These are phyloP conservation scores for Ceratosolen solmsi DNA, from an alignment of 1,140 invertebrate species.

Conservation along the genomic window DNA sequence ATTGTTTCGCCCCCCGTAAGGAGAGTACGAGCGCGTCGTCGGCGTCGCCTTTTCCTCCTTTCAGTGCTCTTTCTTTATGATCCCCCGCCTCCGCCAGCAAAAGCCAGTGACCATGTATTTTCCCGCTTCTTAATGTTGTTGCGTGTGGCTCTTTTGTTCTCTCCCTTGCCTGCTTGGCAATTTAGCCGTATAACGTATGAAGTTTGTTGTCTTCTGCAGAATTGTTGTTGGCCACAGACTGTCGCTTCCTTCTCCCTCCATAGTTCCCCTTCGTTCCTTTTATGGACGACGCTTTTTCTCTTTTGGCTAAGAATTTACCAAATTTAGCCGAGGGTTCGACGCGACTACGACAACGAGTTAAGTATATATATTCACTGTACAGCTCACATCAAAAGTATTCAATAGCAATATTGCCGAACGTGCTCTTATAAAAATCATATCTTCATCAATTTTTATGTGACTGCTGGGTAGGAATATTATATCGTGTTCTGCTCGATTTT, in stretches of 20 bases:
- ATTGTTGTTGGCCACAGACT: conserved; percentile 49
- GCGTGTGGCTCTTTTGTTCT: conserved; percentile 56
- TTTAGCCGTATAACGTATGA: conserved; percentile 59
- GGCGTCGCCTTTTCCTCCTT: conserved; percentile 30
- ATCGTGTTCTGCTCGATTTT: no score
- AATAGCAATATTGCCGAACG: no score
- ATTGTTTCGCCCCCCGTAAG: conserved; percentile 26
- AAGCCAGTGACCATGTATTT: conserved; percentile 56
- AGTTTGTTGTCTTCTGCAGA: conserved; percentile 59
- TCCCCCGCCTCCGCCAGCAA: conserved; percentile 19
- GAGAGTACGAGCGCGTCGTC: not conserved
- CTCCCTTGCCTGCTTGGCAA: conserved; percentile 51
- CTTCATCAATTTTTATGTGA: no score
- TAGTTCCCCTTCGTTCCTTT: not conserved
- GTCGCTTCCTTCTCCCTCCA: conserved; percentile 4
- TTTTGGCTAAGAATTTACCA: not conserved
- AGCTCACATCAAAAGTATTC: not conserved
- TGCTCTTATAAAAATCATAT: no score
- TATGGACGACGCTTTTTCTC: not conserved
- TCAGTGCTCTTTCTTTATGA: conserved; percentile 54
- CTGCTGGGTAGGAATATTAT: no score
- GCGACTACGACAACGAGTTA: not conserved
- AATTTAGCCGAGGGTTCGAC: conserved; percentile 9
- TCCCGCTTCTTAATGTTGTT: conserved; percentile 57
- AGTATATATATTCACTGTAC: not conserved